Conservation (phyloP, 2,888 invertebrate genomes). For the Coenonympha arcania region DNA sequence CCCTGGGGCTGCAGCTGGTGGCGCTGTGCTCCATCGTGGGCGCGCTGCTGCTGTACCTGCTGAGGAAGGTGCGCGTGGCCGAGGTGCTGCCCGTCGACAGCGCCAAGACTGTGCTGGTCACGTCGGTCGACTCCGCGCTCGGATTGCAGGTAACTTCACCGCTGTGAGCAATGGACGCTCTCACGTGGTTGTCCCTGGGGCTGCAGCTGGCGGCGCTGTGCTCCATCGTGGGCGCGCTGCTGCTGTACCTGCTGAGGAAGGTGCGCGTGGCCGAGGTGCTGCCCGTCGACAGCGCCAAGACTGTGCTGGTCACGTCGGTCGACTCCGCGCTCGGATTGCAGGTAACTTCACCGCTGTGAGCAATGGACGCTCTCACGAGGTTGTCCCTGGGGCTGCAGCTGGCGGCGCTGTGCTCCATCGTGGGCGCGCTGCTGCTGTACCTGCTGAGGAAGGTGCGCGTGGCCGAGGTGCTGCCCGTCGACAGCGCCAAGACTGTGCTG, state of each 20-base stretch:
- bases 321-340: constrained; percentile 86
- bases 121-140: constrained; percentile 85
- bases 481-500: constrained; percentile 82
- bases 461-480: constrained; percentile 70
- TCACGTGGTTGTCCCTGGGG: constrained; percentile 82
- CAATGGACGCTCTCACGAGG: too few relatives aligned
- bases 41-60: constrained; percentile 83
- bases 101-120: constrained; percentile 83
- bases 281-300: constrained; percentile 78
- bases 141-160: constrained; percentile 87
- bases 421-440: constrained; percentile 85
- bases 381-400: constrained; percentile 85
- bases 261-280: constrained; percentile 76
- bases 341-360: too few relatives aligned
- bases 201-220: constrained; percentile 86
- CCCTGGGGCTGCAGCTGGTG: constrained; percentile 84
- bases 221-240: constrained; percentile 86
- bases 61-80: constrained; percentile 81
- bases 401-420: constrained; percentile 86
- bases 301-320: constrained; percentile 84
- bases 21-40: constrained; percentile 88
- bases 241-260: constrained; percentile 84
- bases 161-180: too few relatives aligned
- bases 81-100: constrained; percentile 75
- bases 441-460: constrained; percentile 82